Evolutionary conservation across 1,140 invertebrate species (phyloP), one percentile per base, ranked within the genome.

Genomic region (Drosophila trapezifrons): DNA sequence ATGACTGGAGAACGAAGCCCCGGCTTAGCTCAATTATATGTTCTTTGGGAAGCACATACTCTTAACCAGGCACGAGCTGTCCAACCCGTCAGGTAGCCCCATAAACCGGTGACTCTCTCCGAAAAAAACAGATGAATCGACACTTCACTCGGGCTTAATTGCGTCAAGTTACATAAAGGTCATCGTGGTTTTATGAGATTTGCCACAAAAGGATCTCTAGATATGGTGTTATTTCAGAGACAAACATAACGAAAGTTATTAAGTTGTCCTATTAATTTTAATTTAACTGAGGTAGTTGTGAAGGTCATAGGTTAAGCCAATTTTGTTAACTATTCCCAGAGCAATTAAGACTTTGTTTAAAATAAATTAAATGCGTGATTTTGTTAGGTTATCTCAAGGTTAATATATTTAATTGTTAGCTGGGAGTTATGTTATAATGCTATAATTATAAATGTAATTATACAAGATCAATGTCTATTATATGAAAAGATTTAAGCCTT

Each of bases 111-210:
- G 42, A 52, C 59, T 43, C 65, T 66, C 46, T 22, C 15, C 40
- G n/a, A 29, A 46, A 22, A 37, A 46, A 52, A 18, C 37, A 65
- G 46, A 69, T 47, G 46, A 69, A 52, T 69, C 62, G 46, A 45
- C 65, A 43, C 27, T 69, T 69, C 20, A 51, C 10, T 17, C n/a
- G 46, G 20, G 13, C 38, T 69, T 52, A 66, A 69, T 69, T 22
- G 62, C n/a, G n/a, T 29, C 25, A 35, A 35, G 38, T 69, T 69
- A 69, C 37, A 69, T 69, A 69, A 69, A 69, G 65, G 65, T 64
- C 65, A 66, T 52, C 22, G 15, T 17, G 15, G 60, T 32, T 66
- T 20, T 69, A 52, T 66, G 42, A 12, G 29, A 35, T 60, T 9
- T 45, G 35, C 35, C 12, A 58, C 15, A 59, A 42, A 63, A 29